A percentile compares a stretch with the other conserved stretches of the same genome.
Conservation (phyloP, 2,888 invertebrate genomes). For the Ferrisia virgata region DNA sequence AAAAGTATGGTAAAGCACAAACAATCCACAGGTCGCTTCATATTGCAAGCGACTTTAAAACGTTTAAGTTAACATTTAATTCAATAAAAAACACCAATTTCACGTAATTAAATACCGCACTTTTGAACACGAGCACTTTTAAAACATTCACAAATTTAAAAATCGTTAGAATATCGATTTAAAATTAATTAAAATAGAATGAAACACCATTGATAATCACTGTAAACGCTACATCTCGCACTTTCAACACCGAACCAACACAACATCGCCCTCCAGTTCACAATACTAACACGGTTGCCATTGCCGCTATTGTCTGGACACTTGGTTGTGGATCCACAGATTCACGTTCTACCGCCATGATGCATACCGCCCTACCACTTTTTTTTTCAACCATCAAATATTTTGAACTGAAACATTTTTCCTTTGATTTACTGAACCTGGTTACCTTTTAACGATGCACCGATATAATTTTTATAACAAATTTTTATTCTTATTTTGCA, state of each 20-base stretch:
- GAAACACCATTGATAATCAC: neutral
- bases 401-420: constrained; percentile 6
- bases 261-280: constrained; percentile 12
- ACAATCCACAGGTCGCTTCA: constrained; percentile 46
- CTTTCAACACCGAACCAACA: neutral
- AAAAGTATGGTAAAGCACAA: constrained; percentile 15
- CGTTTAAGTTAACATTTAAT: constrained; percentile 29
- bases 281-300: constrained; percentile 21
- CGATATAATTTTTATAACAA: neutral
- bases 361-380: constrained; percentile 37
- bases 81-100: neutral
- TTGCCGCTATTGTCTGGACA: constrained; percentile 27
- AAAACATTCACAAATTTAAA: neutral
- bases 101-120: neutral
- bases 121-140: neutral
- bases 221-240: constrained; percentile 12
- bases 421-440: neutral
- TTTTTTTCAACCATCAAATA: constrained; percentile 12
- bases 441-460: neutral
- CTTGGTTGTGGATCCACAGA: constrained; percentile 12
- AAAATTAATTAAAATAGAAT: neutral
- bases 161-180: neutral
- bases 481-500: neutral
- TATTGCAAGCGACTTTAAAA: constrained; percentile 32
- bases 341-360: constrained; percentile 37